Conservation (phyloP, 2,888 invertebrate genomes). For the Gandaritis pyraliata region DNA sequence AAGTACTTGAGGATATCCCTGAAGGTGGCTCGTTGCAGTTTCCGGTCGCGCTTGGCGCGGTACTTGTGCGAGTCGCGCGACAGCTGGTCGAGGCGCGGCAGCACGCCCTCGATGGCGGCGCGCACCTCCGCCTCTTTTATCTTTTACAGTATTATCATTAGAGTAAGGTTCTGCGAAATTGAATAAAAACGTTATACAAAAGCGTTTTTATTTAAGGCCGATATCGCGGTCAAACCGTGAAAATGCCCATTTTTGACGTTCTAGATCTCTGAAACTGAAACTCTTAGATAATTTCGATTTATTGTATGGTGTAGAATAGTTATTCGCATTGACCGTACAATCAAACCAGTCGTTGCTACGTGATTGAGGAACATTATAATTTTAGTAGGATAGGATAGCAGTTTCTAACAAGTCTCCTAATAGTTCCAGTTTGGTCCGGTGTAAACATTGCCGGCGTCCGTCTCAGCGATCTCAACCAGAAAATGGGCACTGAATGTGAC, state of each 20-base stretch:
- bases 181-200: slow-evolving; percentile 1
- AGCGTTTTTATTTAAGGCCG: too few relatives aligned
- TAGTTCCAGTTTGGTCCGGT: slow-evolving; percentile 97
- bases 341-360: too few relatives aligned
- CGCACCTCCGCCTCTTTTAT: slow-evolving; percentile 72
- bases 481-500: slow-evolving; percentile 89
- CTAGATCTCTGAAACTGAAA: too few relatives aligned
- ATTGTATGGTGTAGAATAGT: too few relatives aligned
- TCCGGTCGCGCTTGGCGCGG: slow-evolving; percentile 96
- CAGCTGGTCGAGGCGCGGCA: slow-evolving; percentile 90
- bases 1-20: slow-evolving; percentile 95
- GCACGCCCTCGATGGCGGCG: slow-evolving; percentile 85
- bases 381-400: too few relatives aligned
- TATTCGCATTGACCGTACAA: too few relatives aligned
- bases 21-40: slow-evolving; percentile 97
- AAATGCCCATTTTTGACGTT: too few relatives aligned
- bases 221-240: too few relatives aligned
- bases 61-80: slow-evolving; percentile 97
- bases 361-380: too few relatives aligned
- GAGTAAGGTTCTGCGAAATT: slow-evolving; percentile 27
- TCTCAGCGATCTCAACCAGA: slow-evolving; percentile 90
- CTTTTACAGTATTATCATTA: slow-evolving; percentile 44
- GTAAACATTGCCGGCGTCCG: slow-evolving; percentile 96
- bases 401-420: slow-evolving; percentile 21
- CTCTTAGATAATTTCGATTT: too few relatives aligned